Conservation (phyloP, 2,797 vertebrate genomes). For the Sebastes nivosus region DNA sequence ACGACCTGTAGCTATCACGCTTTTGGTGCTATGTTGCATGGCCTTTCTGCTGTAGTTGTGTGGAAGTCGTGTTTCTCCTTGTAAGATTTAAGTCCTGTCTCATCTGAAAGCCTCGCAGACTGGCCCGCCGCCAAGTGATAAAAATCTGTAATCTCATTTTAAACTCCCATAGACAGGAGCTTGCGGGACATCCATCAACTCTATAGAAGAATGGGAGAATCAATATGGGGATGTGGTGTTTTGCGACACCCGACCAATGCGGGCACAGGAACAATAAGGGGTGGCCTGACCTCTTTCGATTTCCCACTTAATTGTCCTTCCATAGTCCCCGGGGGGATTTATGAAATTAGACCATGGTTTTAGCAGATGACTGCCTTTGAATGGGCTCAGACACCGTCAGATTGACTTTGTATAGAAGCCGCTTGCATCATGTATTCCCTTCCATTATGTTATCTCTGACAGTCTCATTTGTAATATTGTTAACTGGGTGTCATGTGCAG, state of each 20-base stretch:
- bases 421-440: slow-evolving; percentile 30
- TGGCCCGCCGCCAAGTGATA: slow-evolving; percentile 75
- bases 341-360: slow-evolving; percentile 67
- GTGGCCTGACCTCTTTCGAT: slow-evolving; percentile 55
- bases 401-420: slow-evolving; percentile 40
- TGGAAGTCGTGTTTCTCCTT: slow-evolving; percentile 58
- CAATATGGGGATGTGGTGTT: slow-evolving; percentile 72
- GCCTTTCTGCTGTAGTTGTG: slow-evolving; percentile 19
- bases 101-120: slow-evolving; percentile 63
- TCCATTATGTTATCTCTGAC: slow-evolving; percentile 45
- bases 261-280: slow-evolving; percentile 53
- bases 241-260: slow-evolving; percentile 55
- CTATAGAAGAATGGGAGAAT: slow-evolving; percentile 68
- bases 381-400: slow-evolving; percentile 38
- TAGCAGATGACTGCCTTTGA: slow-evolving; percentile 59
- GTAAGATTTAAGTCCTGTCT: slow-evolving; percentile 67
- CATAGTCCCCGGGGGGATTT: slow-evolving; percentile 60
- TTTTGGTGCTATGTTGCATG: background rate
- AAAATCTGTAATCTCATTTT: slow-evolving; percentile 83
- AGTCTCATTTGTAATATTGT: slow-evolving; percentile 51
- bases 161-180: slow-evolving; percentile 72
- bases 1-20: background rate
- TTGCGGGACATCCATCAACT: slow-evolving; percentile 76
- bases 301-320: slow-evolving; percentile 70
- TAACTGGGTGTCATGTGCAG: slow-evolving; percentile 28